Percentiles rank a stretch among this genome's conserved stretches.
phyloP scores from a whole-genome alignment of 2,113 vertebrate genomes.

The Lycocorax pyrrhopterus region DNA sequence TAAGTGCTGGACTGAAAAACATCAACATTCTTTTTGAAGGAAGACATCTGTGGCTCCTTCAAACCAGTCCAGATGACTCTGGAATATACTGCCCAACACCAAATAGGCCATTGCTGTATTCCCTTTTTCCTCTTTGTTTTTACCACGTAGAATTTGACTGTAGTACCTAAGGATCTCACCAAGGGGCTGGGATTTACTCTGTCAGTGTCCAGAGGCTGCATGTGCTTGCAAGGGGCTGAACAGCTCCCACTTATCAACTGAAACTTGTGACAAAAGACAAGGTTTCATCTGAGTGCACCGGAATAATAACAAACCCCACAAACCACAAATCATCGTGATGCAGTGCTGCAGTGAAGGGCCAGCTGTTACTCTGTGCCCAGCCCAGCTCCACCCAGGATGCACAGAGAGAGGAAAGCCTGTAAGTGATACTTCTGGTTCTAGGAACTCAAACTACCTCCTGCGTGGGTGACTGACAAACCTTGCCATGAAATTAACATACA shows the following conservation, averaged over 20 bases:
- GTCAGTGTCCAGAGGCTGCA: fast-evolving
- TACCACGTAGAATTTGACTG: not conserved
- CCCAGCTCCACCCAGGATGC: not conserved
- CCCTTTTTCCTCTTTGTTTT: not conserved
- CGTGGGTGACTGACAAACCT: not conserved
- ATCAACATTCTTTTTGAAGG: not conserved
- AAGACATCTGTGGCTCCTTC: not conserved
- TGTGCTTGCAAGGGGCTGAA: not conserved
- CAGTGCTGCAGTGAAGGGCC: not conserved
- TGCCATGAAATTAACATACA: not conserved
- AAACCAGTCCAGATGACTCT: not conserved
- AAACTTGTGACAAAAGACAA: not conserved
- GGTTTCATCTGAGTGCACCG: not conserved
- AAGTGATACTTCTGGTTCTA: not conserved
- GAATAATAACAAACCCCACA: not conserved
- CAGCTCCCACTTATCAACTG: not conserved
- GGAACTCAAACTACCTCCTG: not conserved
- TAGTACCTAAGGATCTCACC: not conserved
- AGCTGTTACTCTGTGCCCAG: not conserved
- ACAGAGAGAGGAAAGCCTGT: not conserved
- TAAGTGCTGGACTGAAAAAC: not conserved
- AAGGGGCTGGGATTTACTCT: not conserved
- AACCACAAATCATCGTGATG: not conserved
- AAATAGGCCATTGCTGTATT: not conserved
- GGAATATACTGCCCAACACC: not conserved